Percentiles rank a stretch among this genome's conserved stretches.
Conservation (phyloP, 1,140 invertebrate genomes). For the Chironomus tepperi region DNA sequence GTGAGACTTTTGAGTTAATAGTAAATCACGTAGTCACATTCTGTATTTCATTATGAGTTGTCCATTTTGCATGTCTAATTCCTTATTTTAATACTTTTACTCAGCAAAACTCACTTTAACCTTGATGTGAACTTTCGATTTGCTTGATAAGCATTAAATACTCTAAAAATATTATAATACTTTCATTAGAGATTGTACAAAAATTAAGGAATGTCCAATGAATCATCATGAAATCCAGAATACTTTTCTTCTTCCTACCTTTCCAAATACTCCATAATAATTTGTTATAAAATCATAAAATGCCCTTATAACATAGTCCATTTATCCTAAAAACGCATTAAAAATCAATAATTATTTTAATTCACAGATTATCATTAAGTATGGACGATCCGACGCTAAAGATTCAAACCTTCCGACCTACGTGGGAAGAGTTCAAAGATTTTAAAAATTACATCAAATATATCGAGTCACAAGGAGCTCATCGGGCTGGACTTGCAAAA, state of each 20-base stretch:
- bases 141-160: not conserved
- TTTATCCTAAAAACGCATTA: not conserved
- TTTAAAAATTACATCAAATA: slow-evolving; percentile 84
- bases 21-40: no score
- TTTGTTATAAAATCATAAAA: not conserved
- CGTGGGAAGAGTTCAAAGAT: slow-evolving; percentile 93
- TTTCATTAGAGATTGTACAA: no score
- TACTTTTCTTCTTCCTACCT: not conserved
- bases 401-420: slow-evolving; percentile 88
- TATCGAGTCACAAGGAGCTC: slow-evolving; percentile 88
- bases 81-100: not conserved
- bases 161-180: no score
- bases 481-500: slow-evolving; percentile 91
- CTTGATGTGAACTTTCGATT: not conserved
- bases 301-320: not conserved
- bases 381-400: not conserved
- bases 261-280: not conserved
- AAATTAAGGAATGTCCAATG: no score
- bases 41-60: no score
- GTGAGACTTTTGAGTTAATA: no score
- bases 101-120: not conserved
- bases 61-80: slow-evolving; percentile 27
- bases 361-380: not conserved
- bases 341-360: not conserved
- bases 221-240: not conserved